phyloP scores from a whole-genome alignment of 1,140 invertebrate genomes.

The Lutraria rhynchaena region DNA sequence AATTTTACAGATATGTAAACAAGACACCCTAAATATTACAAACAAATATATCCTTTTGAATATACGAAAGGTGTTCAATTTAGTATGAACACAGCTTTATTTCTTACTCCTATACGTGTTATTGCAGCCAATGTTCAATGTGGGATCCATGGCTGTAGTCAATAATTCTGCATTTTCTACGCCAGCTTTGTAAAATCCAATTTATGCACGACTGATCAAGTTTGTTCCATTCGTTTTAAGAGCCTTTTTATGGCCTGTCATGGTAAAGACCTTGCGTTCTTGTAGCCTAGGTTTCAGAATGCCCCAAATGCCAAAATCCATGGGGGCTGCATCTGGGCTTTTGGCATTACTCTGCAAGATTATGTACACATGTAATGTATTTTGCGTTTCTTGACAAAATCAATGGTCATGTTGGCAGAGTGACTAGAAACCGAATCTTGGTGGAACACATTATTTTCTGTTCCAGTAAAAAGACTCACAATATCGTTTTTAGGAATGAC shows the following conservation, averaged over 20 bases:
- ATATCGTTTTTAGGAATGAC: not conserved
- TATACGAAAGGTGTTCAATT: no score
- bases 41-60: no score
- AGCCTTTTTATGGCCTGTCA: conserved; percentile 13
- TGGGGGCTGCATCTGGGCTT: conserved; percentile 20
- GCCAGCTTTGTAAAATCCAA: conserved; percentile 25
- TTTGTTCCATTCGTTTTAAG: conserved; percentile 19
- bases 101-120: no score
- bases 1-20: no score
- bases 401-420: conserved; percentile 10
- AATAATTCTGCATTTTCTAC: conserved; percentile 19
- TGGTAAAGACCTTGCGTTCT: conserved; percentile 15
- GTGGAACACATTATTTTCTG: not conserved
- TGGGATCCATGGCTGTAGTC: no score
- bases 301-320: conserved; percentile 31
- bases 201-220: conserved; percentile 29
- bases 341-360: conserved; percentile 22
- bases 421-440: conserved; percentile 20
- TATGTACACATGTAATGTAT: conserved; percentile 14
- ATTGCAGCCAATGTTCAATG: no score
- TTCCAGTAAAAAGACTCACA: not conserved
- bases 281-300: conserved; percentile 26
- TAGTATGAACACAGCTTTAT: no score
- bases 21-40: no score
- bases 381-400: conserved; percentile 23